Base-by-base conservation (phyloP, 2,888 invertebrate species). In the Parascotia fuliginaria region DNA sequence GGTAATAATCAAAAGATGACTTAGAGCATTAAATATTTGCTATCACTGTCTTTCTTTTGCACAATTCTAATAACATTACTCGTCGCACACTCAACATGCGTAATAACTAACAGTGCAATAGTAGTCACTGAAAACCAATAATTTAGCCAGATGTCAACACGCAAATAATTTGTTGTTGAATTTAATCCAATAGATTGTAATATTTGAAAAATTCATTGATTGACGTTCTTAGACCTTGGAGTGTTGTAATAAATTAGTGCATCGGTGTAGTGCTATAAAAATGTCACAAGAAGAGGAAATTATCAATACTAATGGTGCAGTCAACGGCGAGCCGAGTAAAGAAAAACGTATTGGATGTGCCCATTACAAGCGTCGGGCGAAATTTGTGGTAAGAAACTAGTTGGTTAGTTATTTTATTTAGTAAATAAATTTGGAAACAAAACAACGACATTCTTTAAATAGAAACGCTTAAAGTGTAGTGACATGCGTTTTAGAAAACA, bases 291-390 rank as follows among this genome's bases (percentile, higher is more conserved):
- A 84, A 58, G 65, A 69, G 42, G 81, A 83, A 59, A 60, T 53
- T 32, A 61, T 63, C 39, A 83, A 73, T 57, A 73, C 63, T 29
- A 85, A 83, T 54, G 49, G 65, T 44, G 69, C 65, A 24, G 52
- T 56, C 44, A 76, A 65, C 46, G 55, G 60, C 34, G 85, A 83
- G 53, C 60, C 72, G 56, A 75, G 61, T 48, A 71, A 65, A 59
- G 89, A 89, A 73, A 92, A 94, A 83, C 89, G 93, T 15, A 87
- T 94, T 61, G 97, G 97, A 50, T 97, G 97, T 87, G 94, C 95
- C 67, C 97, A 97, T 89, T 97, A 97, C 79, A 96, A 96, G 82
- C 93, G 97, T 73, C 95, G 96, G 82, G 96, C 96, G 39, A 96
- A 96, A 91, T 96, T 97, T 88, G 96, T 97, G 92, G 97, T 97